These are phyloP conservation scores for Clarias magur DNA, from an alignment of 2,113 vertebrate species.

Conservation along the genomic window DNA sequence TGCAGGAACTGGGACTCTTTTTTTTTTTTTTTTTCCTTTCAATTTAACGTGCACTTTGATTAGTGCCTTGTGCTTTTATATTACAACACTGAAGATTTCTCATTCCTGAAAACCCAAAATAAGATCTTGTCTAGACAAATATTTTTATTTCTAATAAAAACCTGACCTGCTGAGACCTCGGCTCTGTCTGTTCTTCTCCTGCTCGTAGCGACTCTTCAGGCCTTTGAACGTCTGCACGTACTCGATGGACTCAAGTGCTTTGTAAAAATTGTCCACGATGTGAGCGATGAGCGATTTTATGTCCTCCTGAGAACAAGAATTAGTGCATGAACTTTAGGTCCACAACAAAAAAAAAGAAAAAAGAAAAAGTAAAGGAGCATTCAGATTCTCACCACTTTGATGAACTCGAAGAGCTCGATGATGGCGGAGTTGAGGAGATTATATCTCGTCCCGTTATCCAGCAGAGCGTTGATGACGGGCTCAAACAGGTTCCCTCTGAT, in stretches of 20 bases:
- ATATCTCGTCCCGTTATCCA: constrained; percentile 97
- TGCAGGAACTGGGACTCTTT: not conserved
- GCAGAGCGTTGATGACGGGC: constrained; percentile 93
- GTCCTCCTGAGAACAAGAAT: constrained; percentile 81
- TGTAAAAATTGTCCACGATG: constrained; percentile 98
- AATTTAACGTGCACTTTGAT: not conserved
- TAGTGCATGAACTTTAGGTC: not conserved
- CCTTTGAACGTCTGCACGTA: constrained; percentile 99
- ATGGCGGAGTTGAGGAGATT: constrained; percentile 97
- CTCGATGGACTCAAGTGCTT: constrained; percentile 97
- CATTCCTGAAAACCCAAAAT: too few species aligned
- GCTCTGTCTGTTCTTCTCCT: constrained; percentile 93
- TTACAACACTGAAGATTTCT: not conserved
- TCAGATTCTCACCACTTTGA: constrained; percentile 86
- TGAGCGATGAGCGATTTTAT: constrained; percentile 96
- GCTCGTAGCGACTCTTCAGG: constrained; percentile 94
- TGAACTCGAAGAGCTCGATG: constrained; percentile 97
- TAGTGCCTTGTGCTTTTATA: not conserved
- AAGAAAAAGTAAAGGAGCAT: too few species aligned
- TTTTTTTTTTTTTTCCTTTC: too few species aligned
- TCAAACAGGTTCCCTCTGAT: constrained; percentile 98
- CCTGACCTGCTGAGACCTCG: constrained; percentile 91
- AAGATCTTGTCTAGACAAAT: not conserved
- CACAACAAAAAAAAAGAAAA: too few species aligned
- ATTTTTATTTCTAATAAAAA: not conserved